phyloP scores from a whole-genome alignment of 2,888 invertebrate species.

The Arge pagana region DNA sequence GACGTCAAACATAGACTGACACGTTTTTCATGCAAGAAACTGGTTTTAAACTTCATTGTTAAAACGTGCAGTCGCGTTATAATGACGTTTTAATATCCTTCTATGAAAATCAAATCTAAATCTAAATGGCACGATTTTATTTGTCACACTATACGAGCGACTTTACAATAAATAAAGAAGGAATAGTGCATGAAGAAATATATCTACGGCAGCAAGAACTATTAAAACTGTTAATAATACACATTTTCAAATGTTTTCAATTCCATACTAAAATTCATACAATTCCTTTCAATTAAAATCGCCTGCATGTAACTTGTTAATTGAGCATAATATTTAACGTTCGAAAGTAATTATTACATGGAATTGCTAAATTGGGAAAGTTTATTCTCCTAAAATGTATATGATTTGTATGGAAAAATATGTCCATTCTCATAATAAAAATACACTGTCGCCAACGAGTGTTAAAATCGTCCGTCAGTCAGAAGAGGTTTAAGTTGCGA shows the following conservation, averaged over 20 bases:
- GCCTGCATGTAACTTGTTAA: conserved; percentile 32
- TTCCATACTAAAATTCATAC: conserved; percentile 29
- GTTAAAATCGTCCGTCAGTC: conserved; percentile 28
- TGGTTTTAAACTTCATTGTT: too few species aligned
- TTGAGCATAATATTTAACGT: conserved; percentile 39
- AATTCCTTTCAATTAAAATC: conserved; percentile 29
- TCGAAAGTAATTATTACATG: conserved; percentile 23
- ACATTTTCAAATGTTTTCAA: conserved; percentile 43
- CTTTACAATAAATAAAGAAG: conserved; percentile 28
- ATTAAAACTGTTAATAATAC: conserved; percentile 41
- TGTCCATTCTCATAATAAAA: conserved; percentile 43
- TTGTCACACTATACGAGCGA: conserved; percentile 39
- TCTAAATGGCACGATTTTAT: conserved; percentile 49
- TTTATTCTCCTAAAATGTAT: conserved; percentile 27
- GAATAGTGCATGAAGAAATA: conserved; percentile 29
- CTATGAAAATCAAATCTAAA: conserved; percentile 17
- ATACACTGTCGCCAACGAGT: conserved; percentile 32
- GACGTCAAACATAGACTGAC: neutral
- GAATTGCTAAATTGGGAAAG: conserved; percentile 32
- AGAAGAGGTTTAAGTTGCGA: conserved; percentile 2
- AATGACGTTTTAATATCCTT: too few species aligned
- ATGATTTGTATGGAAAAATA: conserved; percentile 48
- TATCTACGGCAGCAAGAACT: conserved; percentile 22
- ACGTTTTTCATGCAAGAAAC: too few species aligned
- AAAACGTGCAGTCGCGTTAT: too few species aligned